Conservation (phyloP, 2,888 invertebrate species). For the Auanema freiburgensis region DNA sequence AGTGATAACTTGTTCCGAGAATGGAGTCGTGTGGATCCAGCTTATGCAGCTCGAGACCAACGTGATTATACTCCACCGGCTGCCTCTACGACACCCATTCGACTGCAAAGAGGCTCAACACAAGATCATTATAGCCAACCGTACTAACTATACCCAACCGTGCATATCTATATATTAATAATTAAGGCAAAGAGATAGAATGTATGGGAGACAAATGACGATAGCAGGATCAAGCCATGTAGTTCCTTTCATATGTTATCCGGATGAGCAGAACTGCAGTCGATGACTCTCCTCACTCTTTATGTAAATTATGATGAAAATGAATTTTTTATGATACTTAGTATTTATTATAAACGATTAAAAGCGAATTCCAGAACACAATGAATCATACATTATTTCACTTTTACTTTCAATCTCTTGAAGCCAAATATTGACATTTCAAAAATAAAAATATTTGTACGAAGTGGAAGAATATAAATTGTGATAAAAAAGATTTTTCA, state of each 20-base stretch:
- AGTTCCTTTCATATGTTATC: constrained; percentile 2
- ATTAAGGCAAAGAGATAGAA: no score
- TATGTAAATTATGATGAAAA: neutral
- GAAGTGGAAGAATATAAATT: neutral
- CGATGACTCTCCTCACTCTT: constrained; percentile 4
- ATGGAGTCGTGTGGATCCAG: constrained; percentile 44
- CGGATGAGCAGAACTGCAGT: neutral
- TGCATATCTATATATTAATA: no score
- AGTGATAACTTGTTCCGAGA: constrained; percentile 39
- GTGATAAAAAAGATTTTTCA: neutral
- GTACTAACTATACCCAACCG: no score
- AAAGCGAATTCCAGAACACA: no score
- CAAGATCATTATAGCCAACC: constrained; percentile 3
- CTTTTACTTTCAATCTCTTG: no score
- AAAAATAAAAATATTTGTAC: constrained; percentile 7
- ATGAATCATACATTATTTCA: no score
- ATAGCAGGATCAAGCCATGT: no score
- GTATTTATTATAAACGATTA: no score
- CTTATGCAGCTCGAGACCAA: constrained; percentile 22
- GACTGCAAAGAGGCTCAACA: constrained; percentile 15
- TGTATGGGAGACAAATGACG: no score
- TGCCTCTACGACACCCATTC: no score
- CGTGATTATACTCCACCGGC: neutral
- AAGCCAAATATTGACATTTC: constrained; percentile 9
- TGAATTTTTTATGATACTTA: neutral